Base-by-base conservation (phyloP, 2,113 vertebrate species). In the Psephotus haematonotus region DNA sequence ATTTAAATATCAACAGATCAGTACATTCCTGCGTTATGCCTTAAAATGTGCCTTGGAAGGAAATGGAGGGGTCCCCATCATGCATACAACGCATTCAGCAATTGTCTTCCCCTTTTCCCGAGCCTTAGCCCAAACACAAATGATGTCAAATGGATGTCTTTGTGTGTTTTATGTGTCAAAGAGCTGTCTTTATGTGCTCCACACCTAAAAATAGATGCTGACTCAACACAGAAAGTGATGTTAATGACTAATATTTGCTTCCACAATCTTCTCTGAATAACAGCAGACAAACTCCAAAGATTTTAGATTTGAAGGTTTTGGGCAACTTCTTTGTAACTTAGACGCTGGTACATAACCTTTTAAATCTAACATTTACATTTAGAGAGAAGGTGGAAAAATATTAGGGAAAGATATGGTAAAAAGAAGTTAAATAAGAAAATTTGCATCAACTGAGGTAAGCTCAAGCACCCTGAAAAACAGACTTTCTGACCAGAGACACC, bases 131-230 rank as follows among this genome's bases (percentile, higher is more conserved):
- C 47, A 57, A 96, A 96, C 92, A 96, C 77, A 97, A 94, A 82
- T 69, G 91, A 95, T 92, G 94, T 96, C 94, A 96, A 95, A 91
- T 90, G 86, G 59, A 93, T 94, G 85, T 74, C 96, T 97, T 94
- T 81, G 49, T 97, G 92, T 86, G 92, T 92, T 96, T 91, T 94
- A 72, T 86, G 95, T 96, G 95, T 96, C 94, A 95, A 94, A 91
- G 75, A 94, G 74, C 69, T 95, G 85, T 90, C 96, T 97, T 96
- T 93, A 88, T 97, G 93, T 23, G 35, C 81, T 96, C 82, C 81
- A 93, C 62, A 92, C 55, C 96, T 97, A 98, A 98, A 98, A 98
- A 98, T 95, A 98, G 97, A 95, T 94, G 90, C 97, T 98, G 98
- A 98, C 89, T 98, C 98, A 98, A 97, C 96, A 96, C 65, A 96